Base-by-base conservation (phyloP, 2,797 vertebrate species). In the Xenentodon cancila region DNA sequence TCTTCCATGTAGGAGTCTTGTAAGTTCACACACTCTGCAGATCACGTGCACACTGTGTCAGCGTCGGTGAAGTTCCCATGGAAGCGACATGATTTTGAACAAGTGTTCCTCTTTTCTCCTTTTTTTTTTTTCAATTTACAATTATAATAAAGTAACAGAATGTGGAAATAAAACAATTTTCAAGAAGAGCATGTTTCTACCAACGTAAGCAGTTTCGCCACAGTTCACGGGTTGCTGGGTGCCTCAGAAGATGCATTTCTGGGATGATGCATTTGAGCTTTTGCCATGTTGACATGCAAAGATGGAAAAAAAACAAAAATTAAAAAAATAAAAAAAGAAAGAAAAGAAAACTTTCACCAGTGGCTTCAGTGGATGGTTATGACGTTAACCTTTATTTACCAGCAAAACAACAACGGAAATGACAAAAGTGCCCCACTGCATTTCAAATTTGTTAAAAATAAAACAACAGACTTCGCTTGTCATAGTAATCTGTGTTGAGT, bases 321-420 rank as follows among this genome's bases (percentile, higher is more conserved):
- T 25, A 5, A 30, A 30, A 30, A 30, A 30, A 30, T 3, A 30
- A 30, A 30, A 91, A 88, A 92, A 91, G 89, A 46, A 37, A 37
- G 91, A 88, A 92, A 91, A 89, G 44, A 73, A 84, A 82, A 90
- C 82, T 67, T 82, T 90, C 83, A 85, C 68, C 71, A 84, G 84
- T 67, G 78, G 75, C 59, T 85, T 79, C 82, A 85, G 83, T 65
- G 74, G 78, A 70, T 75, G 80, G 79, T 73, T 66, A 73, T 83
- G 65, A 84, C 59, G 67, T 68, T 55, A 66, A 53, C 53, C 75
- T 89, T 90, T 74, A 87, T 83, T 88, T 88, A 87, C 81, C 86
- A 89, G 89, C 79, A 89, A 89, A 89, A 83, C 69, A 68, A 73
- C 77, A 79, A 87, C 77, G 61, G 77, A 68, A 65, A 81, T 54